These are phyloP conservation scores for Drosophila subpulchrella DNA, from an alignment of 1,140 invertebrate genomes.

Conservation along the genomic window DNA sequence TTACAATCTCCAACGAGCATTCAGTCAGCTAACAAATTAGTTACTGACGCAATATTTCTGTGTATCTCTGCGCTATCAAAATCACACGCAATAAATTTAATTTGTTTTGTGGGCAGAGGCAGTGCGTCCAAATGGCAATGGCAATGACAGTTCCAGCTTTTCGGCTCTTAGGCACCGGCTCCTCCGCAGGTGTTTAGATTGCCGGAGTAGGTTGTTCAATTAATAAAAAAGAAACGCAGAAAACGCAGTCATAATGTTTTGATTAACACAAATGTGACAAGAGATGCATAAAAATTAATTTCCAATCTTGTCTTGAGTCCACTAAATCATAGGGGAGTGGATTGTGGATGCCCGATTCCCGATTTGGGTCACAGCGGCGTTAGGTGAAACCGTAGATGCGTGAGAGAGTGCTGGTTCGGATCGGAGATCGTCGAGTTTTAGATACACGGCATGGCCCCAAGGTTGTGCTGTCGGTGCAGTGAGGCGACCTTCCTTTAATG, in stretches of 20 bases:
- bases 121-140: slow-evolving; percentile 25
- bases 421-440: slow-evolving; percentile 18
- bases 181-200: slow-evolving; percentile 29
- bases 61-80: slow-evolving; percentile 74
- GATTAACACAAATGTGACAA: slow-evolving; percentile 82
- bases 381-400: slow-evolving; percentile 70
- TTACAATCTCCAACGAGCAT: slow-evolving; percentile 40
- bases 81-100: slow-evolving; percentile 82
- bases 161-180: slow-evolving; percentile 1
- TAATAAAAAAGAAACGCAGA: slow-evolving; percentile 76
- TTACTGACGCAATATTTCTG: slow-evolving; percentile 80
- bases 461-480: slow-evolving; percentile 55
- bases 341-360: slow-evolving; percentile 33
- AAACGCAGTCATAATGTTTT: slow-evolving; percentile 82
- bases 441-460: slow-evolving; percentile 49
- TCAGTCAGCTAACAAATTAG: slow-evolving; percentile 70
- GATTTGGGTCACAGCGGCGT: slow-evolving; percentile 66
- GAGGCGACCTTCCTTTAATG: slow-evolving; percentile 78
- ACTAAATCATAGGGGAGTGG: slow-evolving; percentile 37
- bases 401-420: slow-evolving; percentile 55
- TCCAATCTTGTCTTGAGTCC: slow-evolving; percentile 59
- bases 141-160: slow-evolving; percentile 33
- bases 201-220: slow-evolving; percentile 61
- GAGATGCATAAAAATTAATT: slow-evolving; percentile 79
- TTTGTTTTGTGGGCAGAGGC: slow-evolving; percentile 47